Conservation (phyloP, 2,888 invertebrate species). For the Autographa gamma region DNA sequence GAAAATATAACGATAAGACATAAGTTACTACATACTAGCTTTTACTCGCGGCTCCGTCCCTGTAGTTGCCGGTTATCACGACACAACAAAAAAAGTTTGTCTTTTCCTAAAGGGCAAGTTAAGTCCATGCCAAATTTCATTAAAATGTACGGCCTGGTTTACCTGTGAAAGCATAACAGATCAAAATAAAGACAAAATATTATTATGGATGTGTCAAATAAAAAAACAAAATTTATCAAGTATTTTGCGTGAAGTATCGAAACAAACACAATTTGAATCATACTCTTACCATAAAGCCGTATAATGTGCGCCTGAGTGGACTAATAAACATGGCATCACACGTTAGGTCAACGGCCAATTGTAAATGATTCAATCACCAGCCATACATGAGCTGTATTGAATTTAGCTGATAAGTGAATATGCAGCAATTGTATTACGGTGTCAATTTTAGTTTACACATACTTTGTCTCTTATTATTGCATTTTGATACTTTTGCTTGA, state of each 20-base stretch:
- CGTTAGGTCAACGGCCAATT: conserved; percentile 64
- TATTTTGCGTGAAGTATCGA: not conserved
- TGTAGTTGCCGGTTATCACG: too few species aligned
- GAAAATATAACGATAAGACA: too few species aligned
- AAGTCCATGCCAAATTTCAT: too few species aligned
- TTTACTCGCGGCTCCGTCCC: too few species aligned
- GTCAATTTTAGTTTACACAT: conserved; percentile 3
- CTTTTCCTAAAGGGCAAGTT: too few species aligned
- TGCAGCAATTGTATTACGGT: conserved; percentile 35
- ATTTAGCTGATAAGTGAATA: conserved; percentile 57
- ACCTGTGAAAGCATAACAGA: too few species aligned
- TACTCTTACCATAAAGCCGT: not conserved
- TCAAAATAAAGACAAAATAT: too few species aligned
- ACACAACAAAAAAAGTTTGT: too few species aligned
- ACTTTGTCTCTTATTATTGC: not conserved
- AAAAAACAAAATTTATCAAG: too few species aligned
- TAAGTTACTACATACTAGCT: too few species aligned
- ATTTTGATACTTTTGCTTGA: not conserved
- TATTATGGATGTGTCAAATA: too few species aligned
- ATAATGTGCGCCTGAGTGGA: not conserved
- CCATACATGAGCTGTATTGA: conserved; percentile 50
- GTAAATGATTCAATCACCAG: conserved; percentile 60
- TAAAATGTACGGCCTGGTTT: too few species aligned
- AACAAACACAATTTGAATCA: not conserved
- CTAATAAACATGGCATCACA: not conserved